Percentiles rank a stretch among this genome's conserved stretches.
Evolutionary conservation across 2,113 vertebrate species (phyloP).

Genomic region (Paralichthys olivaceus): DNA sequence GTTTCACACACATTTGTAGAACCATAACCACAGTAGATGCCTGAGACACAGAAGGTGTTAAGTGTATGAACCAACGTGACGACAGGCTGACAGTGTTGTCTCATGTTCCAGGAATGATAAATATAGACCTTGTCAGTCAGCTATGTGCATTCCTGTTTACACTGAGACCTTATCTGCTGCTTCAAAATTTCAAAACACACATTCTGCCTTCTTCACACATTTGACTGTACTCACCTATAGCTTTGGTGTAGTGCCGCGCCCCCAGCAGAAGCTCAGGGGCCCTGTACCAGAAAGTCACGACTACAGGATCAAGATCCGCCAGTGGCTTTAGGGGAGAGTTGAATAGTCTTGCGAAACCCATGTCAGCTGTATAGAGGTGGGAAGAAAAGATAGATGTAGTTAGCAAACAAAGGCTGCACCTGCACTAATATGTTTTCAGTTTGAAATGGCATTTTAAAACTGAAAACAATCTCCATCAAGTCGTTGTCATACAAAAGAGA

Average conservation of each 20-base stretch:
- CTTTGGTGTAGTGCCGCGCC: conserved; percentile 98
- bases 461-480: no score
- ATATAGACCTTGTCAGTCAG: conserved; percentile 8
- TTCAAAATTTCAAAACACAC: no score
- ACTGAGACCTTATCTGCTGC: neutral
- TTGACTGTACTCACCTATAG: conserved; percentile 89
- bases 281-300: conserved; percentile 99
- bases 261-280: conserved; percentile 96
- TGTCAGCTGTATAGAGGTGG: conserved; percentile 87
- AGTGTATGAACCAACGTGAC: neutral
- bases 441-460: neutral
- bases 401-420: conserved; percentile 2
- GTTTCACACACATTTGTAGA: neutral
- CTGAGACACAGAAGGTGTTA: neutral
- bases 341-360: conserved; percentile 99
- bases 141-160: neutral
- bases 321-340: conserved; percentile 99
- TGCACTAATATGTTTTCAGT: neutral
- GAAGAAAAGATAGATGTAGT: conserved; percentile 3
- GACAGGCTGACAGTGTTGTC: neutral
- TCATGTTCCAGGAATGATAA: conserved; percentile 28
- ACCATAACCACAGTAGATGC: neutral
- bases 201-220: neutral
- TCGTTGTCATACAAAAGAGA: no score
- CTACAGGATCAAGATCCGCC: conserved; percentile 98